Percentiles rank a stretch among this genome's conserved stretches.
Evolutionary conservation across 2,113 vertebrate genomes (phyloP).

Genomic region (Pleuronectes platessa): DNA sequence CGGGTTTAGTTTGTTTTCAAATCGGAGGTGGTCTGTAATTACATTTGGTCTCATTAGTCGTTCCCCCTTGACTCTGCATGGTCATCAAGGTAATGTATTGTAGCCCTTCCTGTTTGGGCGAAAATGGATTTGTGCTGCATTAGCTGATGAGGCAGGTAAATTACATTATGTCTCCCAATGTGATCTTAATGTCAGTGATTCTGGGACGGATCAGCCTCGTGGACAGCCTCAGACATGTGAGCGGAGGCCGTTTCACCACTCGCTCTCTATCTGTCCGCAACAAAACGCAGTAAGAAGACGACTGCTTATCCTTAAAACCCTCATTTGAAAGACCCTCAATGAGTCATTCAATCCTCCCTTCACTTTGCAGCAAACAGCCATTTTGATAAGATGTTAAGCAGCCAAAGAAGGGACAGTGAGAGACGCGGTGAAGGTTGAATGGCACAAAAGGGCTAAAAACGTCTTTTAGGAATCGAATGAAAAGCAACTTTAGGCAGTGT

Average conservation of each 20-base stretch:
- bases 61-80: constrained; percentile 73
- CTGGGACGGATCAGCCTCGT: constrained; percentile 56
- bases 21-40: constrained; percentile 80
- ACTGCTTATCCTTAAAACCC: constrained; percentile 38
- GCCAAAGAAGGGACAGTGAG: constrained; percentile 18
- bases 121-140: constrained; percentile 86
- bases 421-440: constrained; percentile 11
- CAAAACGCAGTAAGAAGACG: constrained; percentile 1
- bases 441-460: not conserved
- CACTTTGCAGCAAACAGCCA: constrained; percentile 18
- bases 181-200: constrained; percentile 83
- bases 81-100: constrained; percentile 85
- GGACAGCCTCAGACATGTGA: constrained; percentile 45
- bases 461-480: too few species aligned
- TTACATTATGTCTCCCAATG: constrained; percentile 83
- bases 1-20: constrained; percentile 78
- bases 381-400: constrained; percentile 22
- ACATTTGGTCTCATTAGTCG: constrained; percentile 82
- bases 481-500: too few species aligned
- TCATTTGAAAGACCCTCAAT: constrained; percentile 21
- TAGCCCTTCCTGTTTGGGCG: constrained; percentile 78
- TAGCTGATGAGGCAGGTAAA: constrained; percentile 86
- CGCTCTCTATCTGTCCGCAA: not conserved
- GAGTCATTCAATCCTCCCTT: constrained; percentile 22
- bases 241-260: constrained; percentile 13